These are phyloP conservation scores for Anguilla anguilla DNA, from an alignment of 2,797 vertebrate species.

Conservation along the genomic window DNA sequence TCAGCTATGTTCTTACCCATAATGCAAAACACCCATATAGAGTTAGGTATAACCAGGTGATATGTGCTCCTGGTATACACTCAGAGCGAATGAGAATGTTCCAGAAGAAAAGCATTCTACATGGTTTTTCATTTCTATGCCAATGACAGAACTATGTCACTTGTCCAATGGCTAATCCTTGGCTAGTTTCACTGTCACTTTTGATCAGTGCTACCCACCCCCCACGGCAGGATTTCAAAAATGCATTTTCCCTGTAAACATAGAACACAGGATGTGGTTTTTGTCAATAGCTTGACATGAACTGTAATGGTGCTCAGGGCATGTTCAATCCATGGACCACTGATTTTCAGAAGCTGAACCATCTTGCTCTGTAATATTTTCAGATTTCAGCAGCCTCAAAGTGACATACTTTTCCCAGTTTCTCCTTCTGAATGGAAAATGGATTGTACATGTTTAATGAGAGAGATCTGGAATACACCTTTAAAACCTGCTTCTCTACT, in stretches of 20 bases:
- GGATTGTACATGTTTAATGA: neutral
- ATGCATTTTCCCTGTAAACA: neutral
- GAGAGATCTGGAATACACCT: neutral
- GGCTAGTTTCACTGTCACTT: constrained; percentile 29
- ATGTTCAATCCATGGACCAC: constrained; percentile 2
- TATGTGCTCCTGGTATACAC: neutral
- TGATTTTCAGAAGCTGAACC: constrained; percentile 3
- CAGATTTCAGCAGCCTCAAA: neutral
- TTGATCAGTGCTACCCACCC: constrained; percentile 20
- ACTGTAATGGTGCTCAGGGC: neutral
- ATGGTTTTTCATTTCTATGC: constrained; percentile 13
- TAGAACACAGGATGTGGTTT: constrained; percentile 19
- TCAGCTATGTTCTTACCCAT: neutral
- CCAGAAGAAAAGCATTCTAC: neutral
- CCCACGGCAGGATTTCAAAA: constrained; percentile 1
- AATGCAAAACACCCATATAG: neutral
- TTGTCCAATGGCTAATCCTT: constrained; percentile 26
- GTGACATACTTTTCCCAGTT: neutral
- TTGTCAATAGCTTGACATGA: constrained; percentile 30
- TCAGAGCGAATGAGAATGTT: neutral
- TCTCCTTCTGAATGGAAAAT: neutral
- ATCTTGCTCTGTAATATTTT: constrained; percentile 14
- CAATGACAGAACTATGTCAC: constrained; percentile 35
- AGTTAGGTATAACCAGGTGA: neutral
- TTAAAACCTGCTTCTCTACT: neutral